Base-by-base conservation (phyloP, 2,113 vertebrate genomes). In the Romanogobio albipinnatus region DNA sequence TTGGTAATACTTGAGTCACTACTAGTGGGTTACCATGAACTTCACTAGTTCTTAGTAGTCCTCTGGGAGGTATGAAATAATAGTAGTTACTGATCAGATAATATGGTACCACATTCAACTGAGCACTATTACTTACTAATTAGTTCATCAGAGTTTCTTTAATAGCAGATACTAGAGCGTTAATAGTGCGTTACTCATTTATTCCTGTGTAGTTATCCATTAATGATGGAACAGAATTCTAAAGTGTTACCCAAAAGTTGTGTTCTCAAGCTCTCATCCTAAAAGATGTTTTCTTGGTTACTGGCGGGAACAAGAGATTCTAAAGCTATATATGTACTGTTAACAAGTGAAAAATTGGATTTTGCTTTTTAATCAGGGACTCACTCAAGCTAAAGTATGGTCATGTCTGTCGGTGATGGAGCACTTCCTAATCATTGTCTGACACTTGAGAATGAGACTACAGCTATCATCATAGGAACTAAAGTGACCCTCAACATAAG, bases 361-460 rank as follows among this genome's bases (percentile, higher is more conserved):
- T 74, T 70, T 11, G 17, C 29, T 70, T 75, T 75, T 75, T 15
- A 49, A 15, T 14, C 43, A 29, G n/a, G 73, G 73, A 51, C 73
- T 75, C 5, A 75, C 22, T 51, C 73, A 75, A 4, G n/a, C 15
- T 51, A 45, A 53, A 33, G 53, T 53, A 51, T 19, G 24, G 24
- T 76, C 7, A 53, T 76, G 74, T 76, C 74, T 75, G 13, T 51
- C 73, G 17, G 45, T 75, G 47, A 51, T 75, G 47, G 47, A 29
- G 24, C 47, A 29, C 73, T 75, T 75, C 5, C 47, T 51, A 75
- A 75, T 75, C 73, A 75, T 19, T 8, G 6, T 51, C 47, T 49
- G 73, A 75, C 45, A 51, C 73, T 76, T 53, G 74, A 76, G 74
- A 76, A 19, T 5, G 74, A 29, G 45, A 53, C 33, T 70, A 66